phyloP scores from a whole-genome alignment of 2,113 vertebrate species.

The Mustela lutreola region DNA sequence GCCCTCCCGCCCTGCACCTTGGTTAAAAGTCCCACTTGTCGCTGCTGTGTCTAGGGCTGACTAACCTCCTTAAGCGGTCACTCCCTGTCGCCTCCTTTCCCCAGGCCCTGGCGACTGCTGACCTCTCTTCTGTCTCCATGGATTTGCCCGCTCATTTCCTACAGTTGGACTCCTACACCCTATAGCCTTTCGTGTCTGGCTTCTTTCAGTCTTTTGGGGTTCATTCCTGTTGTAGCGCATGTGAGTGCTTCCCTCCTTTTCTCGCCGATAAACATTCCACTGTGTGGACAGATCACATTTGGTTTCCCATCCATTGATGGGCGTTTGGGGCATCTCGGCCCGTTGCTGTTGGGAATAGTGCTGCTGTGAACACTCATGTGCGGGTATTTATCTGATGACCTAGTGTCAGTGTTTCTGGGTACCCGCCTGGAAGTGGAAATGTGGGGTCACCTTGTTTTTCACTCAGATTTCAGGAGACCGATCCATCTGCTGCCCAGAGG shows the following conservation, averaged over 20 bases:
- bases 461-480: background rate
- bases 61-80: background rate
- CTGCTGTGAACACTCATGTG: background rate
- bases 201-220: background rate
- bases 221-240: accelerated
- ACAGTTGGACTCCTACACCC: background rate
- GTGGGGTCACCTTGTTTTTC: background rate
- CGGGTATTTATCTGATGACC: background rate
- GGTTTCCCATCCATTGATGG: background rate
- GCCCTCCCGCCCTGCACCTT: background rate
- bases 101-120: background rate
- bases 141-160: background rate
- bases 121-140: background rate
- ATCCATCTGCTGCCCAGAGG: background rate
- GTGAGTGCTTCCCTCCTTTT: background rate
- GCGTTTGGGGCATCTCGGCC: background rate
- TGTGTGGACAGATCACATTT: accelerated
- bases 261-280: background rate
- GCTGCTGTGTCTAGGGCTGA: background rate
- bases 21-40: no score
- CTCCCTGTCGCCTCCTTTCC: background rate
- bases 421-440: background rate
- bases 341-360: background rate
- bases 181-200: background rate
- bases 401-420: background rate